Percentiles rank a stretch among this genome's conserved stretches.
phyloP scores from a whole-genome alignment of 2,888 invertebrate species.

The Chrysomela aeneicollis region DNA sequence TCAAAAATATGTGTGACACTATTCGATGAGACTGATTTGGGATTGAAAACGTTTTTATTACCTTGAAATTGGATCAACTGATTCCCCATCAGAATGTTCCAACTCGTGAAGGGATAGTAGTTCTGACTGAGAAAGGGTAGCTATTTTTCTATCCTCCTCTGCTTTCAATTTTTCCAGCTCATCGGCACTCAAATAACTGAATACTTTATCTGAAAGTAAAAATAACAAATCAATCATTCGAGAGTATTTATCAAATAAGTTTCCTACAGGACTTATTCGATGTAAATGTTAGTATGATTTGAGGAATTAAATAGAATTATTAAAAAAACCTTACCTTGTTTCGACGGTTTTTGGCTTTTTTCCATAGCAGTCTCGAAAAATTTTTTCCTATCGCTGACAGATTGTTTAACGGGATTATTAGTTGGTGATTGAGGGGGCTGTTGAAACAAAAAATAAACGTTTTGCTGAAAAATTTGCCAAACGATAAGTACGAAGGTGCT shows the following conservation, averaged over 20 bases:
- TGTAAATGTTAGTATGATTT: not conserved
- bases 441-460: constrained; percentile 27
- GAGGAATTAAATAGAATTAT: not conserved
- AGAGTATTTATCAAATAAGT: too few relatives aligned
- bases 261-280: too few relatives aligned
- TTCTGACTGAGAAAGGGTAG: constrained; percentile 74
- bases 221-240: too few relatives aligned
- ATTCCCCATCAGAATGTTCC: constrained; percentile 65
- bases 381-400: constrained; percentile 91
- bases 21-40: too few relatives aligned
- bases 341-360: constrained; percentile 86
- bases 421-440: constrained; percentile 72
- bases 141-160: constrained; percentile 91
- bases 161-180: constrained; percentile 94
- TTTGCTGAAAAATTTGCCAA: not conserved
- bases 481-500: not conserved
- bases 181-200: constrained; percentile 92
- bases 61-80: constrained; percentile 57
- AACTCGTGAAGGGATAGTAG: constrained; percentile 66
- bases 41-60: too few relatives aligned
- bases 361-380: constrained; percentile 97
- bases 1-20: too few relatives aligned
- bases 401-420: constrained; percentile 79
- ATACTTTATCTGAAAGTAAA: constrained; percentile 80
- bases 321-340: constrained; percentile 71